phyloP scores from a whole-genome alignment of 2,888 invertebrate genomes.

The Caenorhabditis sp. region DNA sequence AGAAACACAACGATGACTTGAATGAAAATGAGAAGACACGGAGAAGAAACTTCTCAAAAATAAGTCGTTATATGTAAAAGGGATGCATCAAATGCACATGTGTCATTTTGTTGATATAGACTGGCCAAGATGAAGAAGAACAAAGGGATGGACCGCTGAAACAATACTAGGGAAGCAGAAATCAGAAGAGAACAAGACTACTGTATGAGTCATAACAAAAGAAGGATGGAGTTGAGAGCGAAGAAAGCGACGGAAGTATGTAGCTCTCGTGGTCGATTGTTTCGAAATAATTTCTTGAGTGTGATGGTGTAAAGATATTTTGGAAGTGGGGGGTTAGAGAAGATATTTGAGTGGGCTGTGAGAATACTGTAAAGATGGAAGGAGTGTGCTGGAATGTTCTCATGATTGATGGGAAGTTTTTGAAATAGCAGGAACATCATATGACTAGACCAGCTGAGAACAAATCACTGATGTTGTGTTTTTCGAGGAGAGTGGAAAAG shows the following conservation, averaged over 20 bases:
- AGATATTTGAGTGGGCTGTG: not conserved
- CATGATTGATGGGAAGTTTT: constrained; percentile 14
- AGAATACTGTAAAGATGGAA: not conserved
- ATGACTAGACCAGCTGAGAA: not conserved
- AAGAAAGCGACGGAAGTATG: constrained; percentile 12
- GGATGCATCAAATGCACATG: constrained; percentile 19
- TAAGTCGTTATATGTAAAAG: not conserved
- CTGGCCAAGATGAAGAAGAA: constrained; percentile 31
- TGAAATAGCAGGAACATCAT: not conserved
- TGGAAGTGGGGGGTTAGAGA: not conserved
- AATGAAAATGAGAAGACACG: not conserved
- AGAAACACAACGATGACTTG: constrained; percentile 2
- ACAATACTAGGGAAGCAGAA: constrained; percentile 13
- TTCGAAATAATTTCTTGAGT: constrained; percentile 10
- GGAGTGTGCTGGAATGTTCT: not conserved
- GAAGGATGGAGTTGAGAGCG: constrained; percentile 6
- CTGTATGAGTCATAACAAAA: constrained; percentile 50
- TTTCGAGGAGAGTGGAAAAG: no score
- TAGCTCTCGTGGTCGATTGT: constrained; percentile 14
- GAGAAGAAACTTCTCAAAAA: not conserved
- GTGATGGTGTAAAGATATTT: not conserved
- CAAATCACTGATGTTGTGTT: no score
- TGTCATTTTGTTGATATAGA: constrained; percentile 53
- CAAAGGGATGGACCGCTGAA: constrained; percentile 27
- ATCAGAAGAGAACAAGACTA: constrained; percentile 48